These are phyloP conservation scores for Chaenodraco wilsoni DNA, from an alignment of 2,797 vertebrate genomes.

Conservation along the genomic window DNA sequence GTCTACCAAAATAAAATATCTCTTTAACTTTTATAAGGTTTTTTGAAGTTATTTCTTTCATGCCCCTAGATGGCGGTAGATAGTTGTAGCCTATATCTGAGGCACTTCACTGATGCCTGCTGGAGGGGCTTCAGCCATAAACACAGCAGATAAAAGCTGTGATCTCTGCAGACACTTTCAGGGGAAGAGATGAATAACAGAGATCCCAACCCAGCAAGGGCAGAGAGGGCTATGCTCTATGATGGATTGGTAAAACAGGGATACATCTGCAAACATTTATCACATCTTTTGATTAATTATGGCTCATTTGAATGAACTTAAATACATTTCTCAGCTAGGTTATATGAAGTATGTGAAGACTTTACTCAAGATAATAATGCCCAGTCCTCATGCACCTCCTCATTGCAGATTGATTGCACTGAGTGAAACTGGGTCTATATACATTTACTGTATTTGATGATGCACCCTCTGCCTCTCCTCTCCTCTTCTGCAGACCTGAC, in stretches of 20 bases:
- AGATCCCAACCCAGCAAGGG: constrained; percentile 2
- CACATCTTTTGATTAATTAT: constrained; percentile 15
- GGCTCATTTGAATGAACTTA: background rate
- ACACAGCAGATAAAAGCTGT: constrained; percentile 19
- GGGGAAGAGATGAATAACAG: constrained; percentile 17
- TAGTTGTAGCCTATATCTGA: constrained; percentile 31
- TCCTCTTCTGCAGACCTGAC: constrained; percentile 4
- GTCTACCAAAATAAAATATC: background rate
- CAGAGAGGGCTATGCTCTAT: background rate
- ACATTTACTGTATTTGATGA: background rate
- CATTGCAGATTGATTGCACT: background rate
- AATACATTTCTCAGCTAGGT: background rate
- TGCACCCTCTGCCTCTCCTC: background rate
- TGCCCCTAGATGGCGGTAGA: constrained; percentile 61
- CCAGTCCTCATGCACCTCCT: background rate
- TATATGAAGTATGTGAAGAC: background rate
- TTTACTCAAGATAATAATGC: background rate
- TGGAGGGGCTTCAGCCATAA: constrained; percentile 19
- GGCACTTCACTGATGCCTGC: background rate
- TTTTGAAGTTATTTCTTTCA: constrained; percentile 1
- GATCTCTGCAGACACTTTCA: constrained; percentile 37
- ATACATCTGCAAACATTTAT: background rate
- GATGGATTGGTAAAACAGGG: background rate
- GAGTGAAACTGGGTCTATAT: background rate
- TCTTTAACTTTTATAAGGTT: background rate